Evolutionary conservation across 1,140 invertebrate genomes (phyloP).

Genomic region (Berghia stephanieae): DNA sequence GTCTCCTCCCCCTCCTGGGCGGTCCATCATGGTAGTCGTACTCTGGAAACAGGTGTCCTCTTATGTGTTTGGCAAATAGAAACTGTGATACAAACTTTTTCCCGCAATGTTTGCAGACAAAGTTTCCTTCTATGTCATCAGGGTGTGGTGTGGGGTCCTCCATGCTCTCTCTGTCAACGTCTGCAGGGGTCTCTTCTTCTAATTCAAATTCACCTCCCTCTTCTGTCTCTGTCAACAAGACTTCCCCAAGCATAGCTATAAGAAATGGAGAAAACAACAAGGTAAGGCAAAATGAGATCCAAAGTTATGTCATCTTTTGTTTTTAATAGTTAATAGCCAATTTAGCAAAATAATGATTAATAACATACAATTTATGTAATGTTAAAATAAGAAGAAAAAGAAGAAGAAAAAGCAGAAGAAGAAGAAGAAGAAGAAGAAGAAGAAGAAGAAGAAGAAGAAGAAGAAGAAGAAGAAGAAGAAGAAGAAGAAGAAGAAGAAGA

Average conservation of each 20-base stretch:
- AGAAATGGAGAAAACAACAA: background rate
- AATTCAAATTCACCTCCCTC: constrained; percentile 1
- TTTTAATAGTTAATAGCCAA: no score
- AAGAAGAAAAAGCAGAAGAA: no score
- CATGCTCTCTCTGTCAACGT: background rate
- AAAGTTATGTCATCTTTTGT: no score
- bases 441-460: no score
- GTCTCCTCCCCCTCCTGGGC: constrained; percentile 14
- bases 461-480: no score
- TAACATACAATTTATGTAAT: no score
- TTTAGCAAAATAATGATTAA: no score
- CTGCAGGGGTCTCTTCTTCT: constrained; percentile 3
- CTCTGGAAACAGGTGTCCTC: constrained; percentile 45
- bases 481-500: no score
- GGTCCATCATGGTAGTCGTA: constrained; percentile 33
- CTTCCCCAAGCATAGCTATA: constrained; percentile 36
- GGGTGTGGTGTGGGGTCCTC: background rate
- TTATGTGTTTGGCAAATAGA: constrained; percentile 47
- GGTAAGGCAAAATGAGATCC: no score
- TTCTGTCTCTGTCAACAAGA: constrained; percentile 12
- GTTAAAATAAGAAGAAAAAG: no score
- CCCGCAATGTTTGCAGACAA: constrained; percentile 44
- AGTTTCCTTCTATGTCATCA: constrained; percentile 24
- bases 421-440: no score
- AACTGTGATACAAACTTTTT: constrained; percentile 41